A percentile compares a stretch with the other conserved stretches of the same genome.
Conservation (phyloP, 2,888 invertebrate species). For the Strigamia transsilvanica region DNA sequence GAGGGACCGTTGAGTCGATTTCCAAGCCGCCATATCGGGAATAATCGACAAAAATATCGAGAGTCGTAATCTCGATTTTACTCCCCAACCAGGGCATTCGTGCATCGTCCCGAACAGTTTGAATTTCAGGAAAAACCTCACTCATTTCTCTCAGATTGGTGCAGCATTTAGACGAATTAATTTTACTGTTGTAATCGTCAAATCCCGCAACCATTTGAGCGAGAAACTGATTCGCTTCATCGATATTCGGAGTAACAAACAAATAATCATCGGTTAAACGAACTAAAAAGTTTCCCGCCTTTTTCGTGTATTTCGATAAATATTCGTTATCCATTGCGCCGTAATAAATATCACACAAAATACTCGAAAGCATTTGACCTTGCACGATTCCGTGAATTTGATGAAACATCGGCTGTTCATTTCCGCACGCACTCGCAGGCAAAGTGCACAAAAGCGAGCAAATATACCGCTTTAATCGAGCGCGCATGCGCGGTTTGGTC, state of each 20-base stretch:
- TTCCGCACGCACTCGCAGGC: neutral
- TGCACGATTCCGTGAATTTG: conserved; percentile 2
- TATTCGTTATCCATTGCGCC: neutral
- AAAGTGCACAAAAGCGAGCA: neutral
- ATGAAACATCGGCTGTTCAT: neutral
- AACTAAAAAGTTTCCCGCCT: neutral
- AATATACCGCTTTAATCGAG: neutral
- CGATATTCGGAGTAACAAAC: neutral
- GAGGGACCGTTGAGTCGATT: neutral
- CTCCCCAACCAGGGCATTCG: conserved; percentile 4
- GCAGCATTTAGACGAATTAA: neutral
- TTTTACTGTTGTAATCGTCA: neutral
- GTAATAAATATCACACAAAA: conserved; percentile 29
- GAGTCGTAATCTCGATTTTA: neutral
- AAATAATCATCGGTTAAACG: conserved; percentile 3
- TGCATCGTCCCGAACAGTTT: neutral
- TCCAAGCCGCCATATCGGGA: neutral
- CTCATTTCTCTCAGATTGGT: neutral
- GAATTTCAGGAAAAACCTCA: neutral
- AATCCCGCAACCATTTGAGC: neutral
- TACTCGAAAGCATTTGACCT: conserved; percentile 11
- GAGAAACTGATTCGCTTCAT: neutral
- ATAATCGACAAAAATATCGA: conserved; percentile 27
- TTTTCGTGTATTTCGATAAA: neutral
- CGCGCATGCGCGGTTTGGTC: neutral